Evolutionary conservation across 2,797 vertebrate genomes (phyloP).

Genomic region (Tenualosa ilisha): DNA sequence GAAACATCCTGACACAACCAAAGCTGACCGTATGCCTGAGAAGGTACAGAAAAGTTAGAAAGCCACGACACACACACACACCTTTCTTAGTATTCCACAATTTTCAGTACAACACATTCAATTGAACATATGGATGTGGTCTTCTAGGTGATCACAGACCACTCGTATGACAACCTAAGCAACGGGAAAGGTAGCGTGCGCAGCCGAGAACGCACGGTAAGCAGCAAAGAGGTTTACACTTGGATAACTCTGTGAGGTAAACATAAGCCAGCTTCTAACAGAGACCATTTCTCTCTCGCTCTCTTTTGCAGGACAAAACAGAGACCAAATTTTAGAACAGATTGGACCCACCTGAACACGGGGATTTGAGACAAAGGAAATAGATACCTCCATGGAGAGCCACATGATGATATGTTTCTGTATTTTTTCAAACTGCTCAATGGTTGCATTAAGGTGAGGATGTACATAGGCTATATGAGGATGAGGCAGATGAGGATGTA

Average conservation of each 20-base stretch:
- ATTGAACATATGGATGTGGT: not conserved
- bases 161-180: constrained; percentile 51
- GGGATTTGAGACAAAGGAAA: too few relatives aligned
- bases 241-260: not conserved
- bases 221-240: constrained; percentile 30
- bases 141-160: constrained; percentile 59
- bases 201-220: constrained; percentile 62
- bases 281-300: not conserved
- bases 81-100: not conserved
- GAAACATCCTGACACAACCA: constrained; percentile 58
- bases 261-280: not conserved
- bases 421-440: not conserved
- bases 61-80: not conserved
- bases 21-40: constrained; percentile 9
- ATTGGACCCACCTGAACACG: not conserved
- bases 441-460: not conserved
- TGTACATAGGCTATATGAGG: too few relatives aligned
- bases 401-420: not conserved
- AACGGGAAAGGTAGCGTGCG: constrained; percentile 47
- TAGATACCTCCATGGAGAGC: not conserved
- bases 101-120: too few relatives aligned
- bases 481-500: too few relatives aligned
- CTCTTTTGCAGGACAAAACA: constrained; percentile 44
- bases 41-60: constrained; percentile 57
- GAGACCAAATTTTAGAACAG: constrained; percentile 64